Base-by-base conservation (phyloP, 1,140 invertebrate genomes). In the Formica selysi region DNA sequence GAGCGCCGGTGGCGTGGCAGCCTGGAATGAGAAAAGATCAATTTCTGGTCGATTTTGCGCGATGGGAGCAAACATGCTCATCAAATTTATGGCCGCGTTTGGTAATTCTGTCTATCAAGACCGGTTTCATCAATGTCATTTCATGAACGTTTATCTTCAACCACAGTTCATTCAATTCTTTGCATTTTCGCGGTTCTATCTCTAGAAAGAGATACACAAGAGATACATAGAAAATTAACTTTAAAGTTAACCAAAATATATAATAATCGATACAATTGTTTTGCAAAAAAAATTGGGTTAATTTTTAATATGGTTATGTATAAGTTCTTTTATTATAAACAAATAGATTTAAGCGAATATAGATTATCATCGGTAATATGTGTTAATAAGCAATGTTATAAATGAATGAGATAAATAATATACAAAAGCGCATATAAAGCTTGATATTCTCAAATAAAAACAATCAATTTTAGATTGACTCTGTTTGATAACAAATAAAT, bases 1-100 rank as follows among this genome's bases (percentile, higher is more conserved):
- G 84, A 80, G 62, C 84, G 65, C 64, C 61, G 51, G 22, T 22
- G 83, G 26, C 64, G 51, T 38, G 64, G 54, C 54, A 61, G 68
- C 79, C 54, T 32, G 79, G 68, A 83, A 71, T 83, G 79, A 83
- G 79, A 83, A 83, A 83, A 70, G 68, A 83, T 83, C 79, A 83
- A 83, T 83, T 83, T 74, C 79, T 83, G 79, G 68, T 83, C 79
- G 79, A 83, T 83, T 61, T 83, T 83, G 79, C 38, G 54, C 79
- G 79, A 74, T 57, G 79, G 38, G 68, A 44, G 79, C 68, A 74
- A 83, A 83, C 79, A 83, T 44, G 68, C 79, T 74, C 68, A 59
- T 83, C 79, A 61, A 83, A 83, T 83, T 83, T 74, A 83, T 83
- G 26, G 38, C 51, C 51, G 26, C 54, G 79, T 61, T 74, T 36